Evolutionary conservation across 2,113 vertebrate species (phyloP), one percentile per base, ranked within the genome.

Genomic region (pig (Sus scrofa)): DNA sequence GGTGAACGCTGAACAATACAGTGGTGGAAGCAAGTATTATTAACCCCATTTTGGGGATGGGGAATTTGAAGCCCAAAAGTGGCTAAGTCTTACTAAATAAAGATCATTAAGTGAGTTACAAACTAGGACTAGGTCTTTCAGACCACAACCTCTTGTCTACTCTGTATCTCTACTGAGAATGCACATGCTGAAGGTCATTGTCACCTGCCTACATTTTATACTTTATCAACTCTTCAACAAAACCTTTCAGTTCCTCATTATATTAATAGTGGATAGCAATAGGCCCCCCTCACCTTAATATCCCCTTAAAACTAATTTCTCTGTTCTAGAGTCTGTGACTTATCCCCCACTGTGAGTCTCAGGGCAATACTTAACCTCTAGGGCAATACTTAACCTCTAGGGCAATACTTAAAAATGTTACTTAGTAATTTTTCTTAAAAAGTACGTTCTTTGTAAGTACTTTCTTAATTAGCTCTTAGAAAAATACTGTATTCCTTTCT

Each of bases 371-470:
- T 27, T 67, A 54, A 86, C 10, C 16, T 94, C 63, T 60, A 78
- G 54, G 83, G 32, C 30, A 95, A 93, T 68, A 39, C 56, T 27
- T 67, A 54, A 86, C 10, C 16, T 94, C 63, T 60, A 78, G 54
- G 83, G 32, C 30, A 95, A 93, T 68, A 87, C 39, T 93, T 95
- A n/a, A 70, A 94, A 95, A 84, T 78, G 65, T 71, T 77, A 62
- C 30, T 81, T 94, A 83, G 37, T 75, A 81, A 62, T 68, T 83
- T 91, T 94, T 91, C 18, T 44, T 87, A 63, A n/a, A n/a, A 73
- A 67, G 32, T 74, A 82, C 32, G 60, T 91, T 83, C 24, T 83
- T 62, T 30, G 26, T 73, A 63, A 83, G 60, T 75, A 34, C 9
- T 77, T 71, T 54, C 75, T 94, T 82, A 60, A 20, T 74, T 92